Conservation (phyloP, 2,113 vertebrate species). For the Oreotrochilus melanogaster region DNA sequence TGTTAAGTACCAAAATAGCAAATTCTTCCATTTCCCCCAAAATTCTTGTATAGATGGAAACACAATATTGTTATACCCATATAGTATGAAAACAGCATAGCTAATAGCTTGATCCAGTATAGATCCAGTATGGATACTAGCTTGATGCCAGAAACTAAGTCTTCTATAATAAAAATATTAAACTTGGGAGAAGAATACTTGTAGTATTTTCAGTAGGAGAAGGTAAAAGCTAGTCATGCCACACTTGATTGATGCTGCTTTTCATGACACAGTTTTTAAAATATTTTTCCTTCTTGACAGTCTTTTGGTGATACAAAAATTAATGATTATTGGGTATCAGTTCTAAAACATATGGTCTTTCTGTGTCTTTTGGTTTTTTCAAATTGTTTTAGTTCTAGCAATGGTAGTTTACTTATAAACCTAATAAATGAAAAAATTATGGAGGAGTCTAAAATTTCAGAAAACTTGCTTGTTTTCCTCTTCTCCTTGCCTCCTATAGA, state of each 20-base stretch:
- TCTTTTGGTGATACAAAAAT: background rate
- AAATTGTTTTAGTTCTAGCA: background rate
- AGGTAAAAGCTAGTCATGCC: background rate
- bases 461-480: background rate
- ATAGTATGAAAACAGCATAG: background rate
- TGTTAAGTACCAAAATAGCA: background rate
- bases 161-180: background rate
- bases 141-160: background rate
- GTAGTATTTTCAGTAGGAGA: background rate
- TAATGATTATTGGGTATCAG: background rate
- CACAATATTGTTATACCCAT: background rate
- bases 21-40: background rate
- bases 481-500: background rate
- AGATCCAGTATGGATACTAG: no score
- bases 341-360: background rate
- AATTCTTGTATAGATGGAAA: background rate
- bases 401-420: background rate
- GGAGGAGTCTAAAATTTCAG: background rate
- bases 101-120: no score
- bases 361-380: background rate
- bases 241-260: background rate
- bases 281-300: background rate
- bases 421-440: background rate
- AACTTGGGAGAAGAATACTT: no score
- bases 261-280: background rate